A percentile compares a stretch with the other conserved stretches of the same genome.
phyloP scores from a whole-genome alignment of 2,888 invertebrate species.

The Sturmia bella region DNA sequence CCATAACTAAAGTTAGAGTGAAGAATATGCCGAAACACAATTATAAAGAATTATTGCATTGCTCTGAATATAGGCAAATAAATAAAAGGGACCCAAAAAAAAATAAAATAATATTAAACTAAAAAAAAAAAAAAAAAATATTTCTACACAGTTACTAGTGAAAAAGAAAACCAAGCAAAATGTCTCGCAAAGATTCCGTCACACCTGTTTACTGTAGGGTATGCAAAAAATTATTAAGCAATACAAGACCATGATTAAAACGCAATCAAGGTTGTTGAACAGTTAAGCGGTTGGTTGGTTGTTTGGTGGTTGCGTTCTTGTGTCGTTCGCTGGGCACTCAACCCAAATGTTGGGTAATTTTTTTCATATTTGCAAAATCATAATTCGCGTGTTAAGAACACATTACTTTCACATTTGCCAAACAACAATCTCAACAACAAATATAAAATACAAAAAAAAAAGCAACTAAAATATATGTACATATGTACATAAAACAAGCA shows the following conservation, averaged over 20 bases:
- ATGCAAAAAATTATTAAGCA: slow-evolving; percentile 41
- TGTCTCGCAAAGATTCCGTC: neutral
- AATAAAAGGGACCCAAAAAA: too few relatives aligned
- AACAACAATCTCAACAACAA: slow-evolving; percentile 62
- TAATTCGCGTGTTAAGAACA: slow-evolving; percentile 79
- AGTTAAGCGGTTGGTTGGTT: slow-evolving; percentile 29
- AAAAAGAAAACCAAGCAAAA: too few relatives aligned
- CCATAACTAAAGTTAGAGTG: too few relatives aligned
- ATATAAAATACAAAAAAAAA: slow-evolving; percentile 17
- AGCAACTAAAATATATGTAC: slow-evolving; percentile 19
- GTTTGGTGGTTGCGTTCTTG: neutral
- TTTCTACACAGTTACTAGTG: too few relatives aligned
- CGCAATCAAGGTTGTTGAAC: slow-evolving; percentile 69
- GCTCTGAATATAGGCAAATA: too few relatives aligned
- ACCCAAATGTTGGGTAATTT: slow-evolving; percentile 35
- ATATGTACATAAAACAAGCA: slow-evolving; percentile 45
- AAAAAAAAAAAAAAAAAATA: too few relatives aligned
- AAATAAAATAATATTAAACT: too few relatives aligned
- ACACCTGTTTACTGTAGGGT: slow-evolving; percentile 23
- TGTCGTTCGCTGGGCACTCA: slow-evolving; percentile 27
- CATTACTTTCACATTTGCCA: slow-evolving; percentile 79
- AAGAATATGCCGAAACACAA: too few relatives aligned
- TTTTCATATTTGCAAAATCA: slow-evolving; percentile 75
- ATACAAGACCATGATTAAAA: slow-evolving; percentile 67
- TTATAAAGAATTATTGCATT: too few relatives aligned